A percentile compares a stretch with the other conserved stretches of the same genome.
Evolutionary conservation across 2,113 vertebrate genomes (phyloP).

Genomic region (Cryptotis parvus): DNA sequence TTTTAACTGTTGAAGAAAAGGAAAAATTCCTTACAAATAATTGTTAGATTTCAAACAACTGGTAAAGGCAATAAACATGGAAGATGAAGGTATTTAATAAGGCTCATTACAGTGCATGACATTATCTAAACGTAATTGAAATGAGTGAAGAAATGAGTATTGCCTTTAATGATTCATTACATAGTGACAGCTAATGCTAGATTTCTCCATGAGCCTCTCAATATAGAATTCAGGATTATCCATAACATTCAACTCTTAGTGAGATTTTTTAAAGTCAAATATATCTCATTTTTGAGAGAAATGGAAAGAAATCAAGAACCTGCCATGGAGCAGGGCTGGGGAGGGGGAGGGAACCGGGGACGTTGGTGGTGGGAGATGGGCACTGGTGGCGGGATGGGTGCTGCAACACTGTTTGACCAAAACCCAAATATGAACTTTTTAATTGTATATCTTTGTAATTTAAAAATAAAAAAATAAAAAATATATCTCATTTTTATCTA

Average conservation of each 20-base stretch:
- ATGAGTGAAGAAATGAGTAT: background rate
- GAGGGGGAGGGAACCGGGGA: no score
- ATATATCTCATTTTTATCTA: background rate
- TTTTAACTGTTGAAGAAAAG: constrained; percentile 37
- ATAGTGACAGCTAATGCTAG: background rate
- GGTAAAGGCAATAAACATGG: background rate
- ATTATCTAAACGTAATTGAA: constrained; percentile 26
- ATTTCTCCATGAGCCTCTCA: background rate
- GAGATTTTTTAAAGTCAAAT: constrained; percentile 33
- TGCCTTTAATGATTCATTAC: background rate
- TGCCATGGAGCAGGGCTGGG: no score
- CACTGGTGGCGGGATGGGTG: no score
- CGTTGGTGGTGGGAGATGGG: no score
- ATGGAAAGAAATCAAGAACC: no score
- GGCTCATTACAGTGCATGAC: no score
- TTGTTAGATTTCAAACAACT: background rate
- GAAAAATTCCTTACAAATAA: background rate
- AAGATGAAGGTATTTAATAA: constrained; percentile 13
- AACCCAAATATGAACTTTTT: no score
- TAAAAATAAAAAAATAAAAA: no score
- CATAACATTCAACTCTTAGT: background rate
- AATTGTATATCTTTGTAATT: no score
- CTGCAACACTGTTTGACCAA: no score
- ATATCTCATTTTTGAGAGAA: no score
- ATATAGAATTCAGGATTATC: background rate